Evolutionary conservation across 2,113 vertebrate species (phyloP).

Genomic region (Romanogobio albipinnatus): DNA sequence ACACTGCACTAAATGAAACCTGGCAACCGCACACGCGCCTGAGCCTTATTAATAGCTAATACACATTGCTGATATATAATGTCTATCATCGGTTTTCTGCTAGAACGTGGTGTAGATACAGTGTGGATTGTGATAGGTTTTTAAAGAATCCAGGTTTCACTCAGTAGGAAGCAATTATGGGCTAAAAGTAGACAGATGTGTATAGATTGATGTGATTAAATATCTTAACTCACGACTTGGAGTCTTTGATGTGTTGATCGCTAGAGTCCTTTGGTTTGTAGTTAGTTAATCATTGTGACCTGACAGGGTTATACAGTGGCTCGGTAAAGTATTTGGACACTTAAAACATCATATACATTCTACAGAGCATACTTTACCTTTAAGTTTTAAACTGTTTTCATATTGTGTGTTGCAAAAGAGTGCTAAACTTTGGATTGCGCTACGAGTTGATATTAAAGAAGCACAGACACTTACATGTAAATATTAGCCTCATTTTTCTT

Average conservation of each 20-base stretch:
- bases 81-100: conserved; percentile 41
- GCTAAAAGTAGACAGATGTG: not conserved
- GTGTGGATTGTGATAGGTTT: conserved; percentile 42
- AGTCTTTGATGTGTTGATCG: conserved; percentile 15
- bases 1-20: conserved; percentile 59
- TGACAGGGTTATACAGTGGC: not conserved
- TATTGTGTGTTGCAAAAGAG: not conserved
- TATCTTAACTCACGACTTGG: not conserved
- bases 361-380: not conserved
- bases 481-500: no score
- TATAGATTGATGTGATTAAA: conserved; percentile 1
- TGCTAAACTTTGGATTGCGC: not conserved
- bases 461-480: no score
- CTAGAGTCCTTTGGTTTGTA: not conserved
- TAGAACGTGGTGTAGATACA: conserved; percentile 35
- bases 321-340: not conserved
- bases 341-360: no score
- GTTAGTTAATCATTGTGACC: not conserved
- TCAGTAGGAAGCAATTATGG: conserved; percentile 45
- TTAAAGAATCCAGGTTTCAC: conserved; percentile 38
- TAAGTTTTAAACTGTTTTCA: not conserved
- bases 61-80: conserved; percentile 54
- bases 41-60: conserved; percentile 60
- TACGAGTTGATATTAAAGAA: not conserved
- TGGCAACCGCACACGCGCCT: conserved; percentile 49